Evolutionary conservation across 2,113 vertebrate genomes (phyloP).

Genomic region (Stigmatopora argus): DNA sequence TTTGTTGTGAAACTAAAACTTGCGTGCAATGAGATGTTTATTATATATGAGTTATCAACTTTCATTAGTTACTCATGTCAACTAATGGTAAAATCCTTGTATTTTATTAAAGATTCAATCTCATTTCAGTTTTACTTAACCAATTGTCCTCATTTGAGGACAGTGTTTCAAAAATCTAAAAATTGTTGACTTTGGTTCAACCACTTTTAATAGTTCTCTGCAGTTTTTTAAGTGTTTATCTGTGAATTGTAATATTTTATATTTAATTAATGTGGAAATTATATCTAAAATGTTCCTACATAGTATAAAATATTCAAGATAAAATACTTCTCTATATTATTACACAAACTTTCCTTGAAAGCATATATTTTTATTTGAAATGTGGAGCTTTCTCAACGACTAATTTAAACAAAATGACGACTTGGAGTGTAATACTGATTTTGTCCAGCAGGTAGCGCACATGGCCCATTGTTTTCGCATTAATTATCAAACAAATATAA

Average conservation of each 20-base stretch:
- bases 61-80: background rate
- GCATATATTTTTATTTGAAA: no score
- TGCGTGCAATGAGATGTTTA: background rate
- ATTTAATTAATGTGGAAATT: no score
- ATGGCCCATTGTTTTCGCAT: background rate
- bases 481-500: background rate
- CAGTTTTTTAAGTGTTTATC: background rate
- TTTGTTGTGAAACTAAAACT: slow-evolving; percentile 83
- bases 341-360: background rate
- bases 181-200: no score
- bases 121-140: no score
- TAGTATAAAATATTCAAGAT: no score
- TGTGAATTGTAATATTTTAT: background rate
- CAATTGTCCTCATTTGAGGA: no score
- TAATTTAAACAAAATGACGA: background rate
- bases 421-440: background rate
- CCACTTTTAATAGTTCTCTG: no score
- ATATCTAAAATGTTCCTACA: no score
- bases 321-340: background rate
- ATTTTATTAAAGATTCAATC: background rate
- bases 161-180: no score
- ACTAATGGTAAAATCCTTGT: background rate
- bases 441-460: slow-evolving; percentile 44
- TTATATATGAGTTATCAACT: background rate
- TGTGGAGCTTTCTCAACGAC: no score